A percentile compares a stretch with the other conserved stretches of the same genome.
Conservation (phyloP, 2,113 vertebrate genomes). For the Melanostigma gelatinosum region DNA sequence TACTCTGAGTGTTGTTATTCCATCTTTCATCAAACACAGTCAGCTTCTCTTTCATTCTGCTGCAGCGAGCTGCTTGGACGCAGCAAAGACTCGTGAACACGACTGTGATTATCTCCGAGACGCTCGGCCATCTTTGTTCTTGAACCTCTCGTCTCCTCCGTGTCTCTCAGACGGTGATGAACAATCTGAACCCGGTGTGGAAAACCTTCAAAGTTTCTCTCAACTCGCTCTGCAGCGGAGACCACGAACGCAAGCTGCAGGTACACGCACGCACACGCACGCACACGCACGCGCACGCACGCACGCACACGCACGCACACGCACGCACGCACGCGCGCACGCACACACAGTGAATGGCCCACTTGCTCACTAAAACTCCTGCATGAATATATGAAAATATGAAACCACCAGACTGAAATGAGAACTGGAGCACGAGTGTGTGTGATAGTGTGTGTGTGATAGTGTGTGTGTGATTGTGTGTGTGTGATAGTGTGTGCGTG, state of each 20-base stretch:
- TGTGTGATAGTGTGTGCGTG: no score
- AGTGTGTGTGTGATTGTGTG: no score
- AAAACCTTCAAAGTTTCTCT: constrained; percentile 98
- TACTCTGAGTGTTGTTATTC: no score
- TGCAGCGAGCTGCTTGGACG: no score
- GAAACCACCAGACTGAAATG: constrained; percentile 12
- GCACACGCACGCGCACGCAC: not conserved
- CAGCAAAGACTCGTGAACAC: no score
- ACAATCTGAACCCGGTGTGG: constrained; percentile 97
- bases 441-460: not conserved
- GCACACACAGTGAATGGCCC: not conserved
- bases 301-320: not conserved
- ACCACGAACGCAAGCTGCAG: constrained; percentile 95
- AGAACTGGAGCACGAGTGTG: not conserved
- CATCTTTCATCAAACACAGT: no score
- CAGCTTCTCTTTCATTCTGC: no score
- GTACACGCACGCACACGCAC: constrained; percentile 70
- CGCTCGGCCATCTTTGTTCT: no score
- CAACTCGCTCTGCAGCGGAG: constrained; percentile 96
- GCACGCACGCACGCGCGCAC: constrained; percentile 11
- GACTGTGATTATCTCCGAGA: no score
- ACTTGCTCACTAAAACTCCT: constrained; percentile 14
- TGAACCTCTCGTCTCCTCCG: not conserved
- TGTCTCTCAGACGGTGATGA: constrained; percentile 92
- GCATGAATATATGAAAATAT: constrained; percentile 38